Base-by-base conservation (phyloP, 2,113 vertebrate genomes). In the Chionodraco myersi region DNA sequence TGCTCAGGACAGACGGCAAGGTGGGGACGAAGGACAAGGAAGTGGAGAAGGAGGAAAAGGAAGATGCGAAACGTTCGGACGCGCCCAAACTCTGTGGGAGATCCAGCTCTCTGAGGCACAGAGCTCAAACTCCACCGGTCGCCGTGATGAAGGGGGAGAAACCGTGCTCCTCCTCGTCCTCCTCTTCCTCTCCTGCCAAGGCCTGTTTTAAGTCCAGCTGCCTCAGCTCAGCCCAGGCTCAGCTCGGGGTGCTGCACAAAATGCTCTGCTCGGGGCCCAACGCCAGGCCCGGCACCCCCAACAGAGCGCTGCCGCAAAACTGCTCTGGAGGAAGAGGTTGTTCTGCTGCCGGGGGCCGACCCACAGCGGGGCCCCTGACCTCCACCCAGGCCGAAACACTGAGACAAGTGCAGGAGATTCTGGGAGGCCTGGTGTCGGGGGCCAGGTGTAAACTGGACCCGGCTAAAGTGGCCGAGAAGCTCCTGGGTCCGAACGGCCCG, bases 341-440 rank as follows among this genome's bases (percentile, higher is more conserved):
- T 82, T 87, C 79, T 71, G 82, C 80, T 63, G 87, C 91, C 10
- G 84, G 77, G 66, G 92, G 85, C 36, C 76, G 44, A 45, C 62
- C 92, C 56, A 52, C 80, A 59, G 68, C 86, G 1, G 84, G 88
- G 41, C 88, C 91, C 16, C 89, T 93, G 76, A 86, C 87, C 2
- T 13, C 92, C 0, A 76, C 81, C 82, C 95, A 95, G 53, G 91
- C 93, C 0, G 94, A 95, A 77, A 86, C 93, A 1, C 88, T 94
- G 49, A 94, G 89, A 77, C 95, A 95, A 18, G 91, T 95, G 76
- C 96, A 96, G 85, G 95, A 96, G 86, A 93, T 96, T 54, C 90
- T 96, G 80, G 95, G 95, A 83, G 95, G 95, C 72, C 86, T 96
- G 83, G 94, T 96, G 90, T 93, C 95, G 41, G 94, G 91, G 54